Conservation (phyloP, 2,888 invertebrate species). For the Camponotus fellah region DNA sequence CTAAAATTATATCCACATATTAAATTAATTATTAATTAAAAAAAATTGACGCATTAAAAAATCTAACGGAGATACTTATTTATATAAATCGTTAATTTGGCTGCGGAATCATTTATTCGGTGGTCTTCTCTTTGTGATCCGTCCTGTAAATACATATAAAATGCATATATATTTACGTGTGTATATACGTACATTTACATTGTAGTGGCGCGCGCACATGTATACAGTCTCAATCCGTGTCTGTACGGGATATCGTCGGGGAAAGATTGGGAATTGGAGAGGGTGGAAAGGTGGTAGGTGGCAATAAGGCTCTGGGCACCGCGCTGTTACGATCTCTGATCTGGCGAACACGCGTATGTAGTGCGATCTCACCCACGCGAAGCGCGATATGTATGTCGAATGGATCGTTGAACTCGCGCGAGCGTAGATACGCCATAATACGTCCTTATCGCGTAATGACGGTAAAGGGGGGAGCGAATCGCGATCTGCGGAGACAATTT, state of each 20-base stretch:
- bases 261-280: conserved; percentile 65
- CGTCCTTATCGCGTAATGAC: conserved; percentile 6
- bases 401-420: conserved; percentile 22
- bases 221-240: conserved; percentile 14
- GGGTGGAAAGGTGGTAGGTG: conserved; percentile 74
- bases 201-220: conserved; percentile 8
- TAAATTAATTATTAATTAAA: not conserved
- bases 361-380: conserved; percentile 1
- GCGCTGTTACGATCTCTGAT: conserved; percentile 84
- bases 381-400: not conserved
- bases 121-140: not conserved
- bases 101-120: not conserved
- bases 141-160: conserved; percentile 20
- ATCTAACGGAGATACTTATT: too few species aligned
- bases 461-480: not conserved
- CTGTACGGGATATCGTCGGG: conserved; percentile 57
- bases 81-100: too few species aligned
- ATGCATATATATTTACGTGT: conserved; percentile 4
- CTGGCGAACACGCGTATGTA: conserved; percentile 72
- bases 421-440: conserved; percentile 18
- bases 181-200: not conserved
- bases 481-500: not conserved
- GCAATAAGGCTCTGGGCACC: conserved; percentile 84
- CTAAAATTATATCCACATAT: not conserved
- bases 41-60: not conserved